Evolutionary conservation across 2,888 invertebrate genomes (phyloP), one percentile per base, ranked within the genome.

Genomic region (Eutolmus rufibarbis): DNA sequence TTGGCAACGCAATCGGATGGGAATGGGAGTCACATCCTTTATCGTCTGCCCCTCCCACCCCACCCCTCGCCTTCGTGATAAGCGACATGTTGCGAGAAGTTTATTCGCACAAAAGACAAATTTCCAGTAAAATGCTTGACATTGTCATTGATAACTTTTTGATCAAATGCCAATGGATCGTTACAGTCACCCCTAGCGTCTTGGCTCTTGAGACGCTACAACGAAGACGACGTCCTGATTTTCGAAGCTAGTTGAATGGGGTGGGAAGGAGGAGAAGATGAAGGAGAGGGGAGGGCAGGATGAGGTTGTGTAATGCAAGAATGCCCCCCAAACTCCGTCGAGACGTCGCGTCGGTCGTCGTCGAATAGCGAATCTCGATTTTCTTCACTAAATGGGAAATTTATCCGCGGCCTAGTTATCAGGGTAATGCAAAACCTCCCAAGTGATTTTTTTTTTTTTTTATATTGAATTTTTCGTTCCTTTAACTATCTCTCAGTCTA

Each of bases 131-230:
- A 82, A 37, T 82, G 19, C 82, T 82, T 82, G 82, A 82, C 82
- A 82, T 82, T 82, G 82, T 82, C 82, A 82, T 37, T 57, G 82
- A 82, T 82, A 66, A 82, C 57, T 82, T 82, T 82, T 37, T 82
- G 57, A 82, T 82, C 82, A 82, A 82, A 82, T 82, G 66, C 40
- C 82, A 82, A 82, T 82, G 34, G 82, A 34, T 82, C 23, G 57
- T 82, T 57, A 66, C 37, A 57, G 28, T 82, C 82, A n/a, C 56
- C 57, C 23, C 16, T 19, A 37, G 28, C 57, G 5, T 31, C 34
- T 81, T n/a, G 34, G 16, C 14, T 19, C 43, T 79, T 5, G 74
- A 23, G 28, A 31, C 12, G 74, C 31, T 14, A 28, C 34, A 19
- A 74, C 5, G 34, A 28, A 16, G 12, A 28, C 34, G 31, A 74